phyloP scores from a whole-genome alignment of 2,797 vertebrate genomes.

The Catamblyrhynchus diadema region DNA sequence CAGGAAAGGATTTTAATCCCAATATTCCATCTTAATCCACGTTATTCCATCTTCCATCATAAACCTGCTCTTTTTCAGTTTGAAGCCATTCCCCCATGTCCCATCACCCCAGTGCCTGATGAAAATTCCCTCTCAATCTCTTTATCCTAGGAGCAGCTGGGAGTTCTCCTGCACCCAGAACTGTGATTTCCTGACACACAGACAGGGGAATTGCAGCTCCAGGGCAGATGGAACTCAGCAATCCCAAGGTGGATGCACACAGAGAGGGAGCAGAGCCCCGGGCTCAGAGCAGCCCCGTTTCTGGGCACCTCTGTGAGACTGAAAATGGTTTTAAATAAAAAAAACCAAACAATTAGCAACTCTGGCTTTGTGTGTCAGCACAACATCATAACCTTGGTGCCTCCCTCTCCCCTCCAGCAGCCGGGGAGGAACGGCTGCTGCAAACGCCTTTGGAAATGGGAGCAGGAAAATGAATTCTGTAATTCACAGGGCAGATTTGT shows the following conservation, averaged over 20 bases:
- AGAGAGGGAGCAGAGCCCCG: neutral
- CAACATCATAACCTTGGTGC: neutral
- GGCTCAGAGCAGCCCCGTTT: neutral
- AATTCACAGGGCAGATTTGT: conserved; percentile 49
- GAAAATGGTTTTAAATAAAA: neutral
- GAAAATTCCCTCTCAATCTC: neutral
- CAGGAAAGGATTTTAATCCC: neutral
- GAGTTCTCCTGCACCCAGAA: rapidly evolving
- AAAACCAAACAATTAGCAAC: neutral
- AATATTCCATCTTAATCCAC: neutral
- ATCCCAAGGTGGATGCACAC: neutral
- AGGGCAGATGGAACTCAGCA: neutral
- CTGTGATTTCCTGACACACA: neutral
- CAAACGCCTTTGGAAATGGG: neutral
- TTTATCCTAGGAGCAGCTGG: neutral
- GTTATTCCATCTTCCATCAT: neutral
- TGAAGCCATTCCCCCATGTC: neutral
- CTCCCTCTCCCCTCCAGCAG: conserved; percentile 13
- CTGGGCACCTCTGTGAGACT: neutral
- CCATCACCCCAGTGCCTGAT: neutral
- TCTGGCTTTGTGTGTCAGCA: neutral
- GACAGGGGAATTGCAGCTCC: neutral
- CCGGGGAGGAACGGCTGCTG: neutral
- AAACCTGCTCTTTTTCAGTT: neutral
- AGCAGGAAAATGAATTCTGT: conserved; percentile 25